A percentile compares a stretch with the other conserved stretches of the same genome.
These are phyloP conservation scores for Drosophila dives DNA, from an alignment of 2,888 invertebrate genomes.

Conservation along the genomic window DNA sequence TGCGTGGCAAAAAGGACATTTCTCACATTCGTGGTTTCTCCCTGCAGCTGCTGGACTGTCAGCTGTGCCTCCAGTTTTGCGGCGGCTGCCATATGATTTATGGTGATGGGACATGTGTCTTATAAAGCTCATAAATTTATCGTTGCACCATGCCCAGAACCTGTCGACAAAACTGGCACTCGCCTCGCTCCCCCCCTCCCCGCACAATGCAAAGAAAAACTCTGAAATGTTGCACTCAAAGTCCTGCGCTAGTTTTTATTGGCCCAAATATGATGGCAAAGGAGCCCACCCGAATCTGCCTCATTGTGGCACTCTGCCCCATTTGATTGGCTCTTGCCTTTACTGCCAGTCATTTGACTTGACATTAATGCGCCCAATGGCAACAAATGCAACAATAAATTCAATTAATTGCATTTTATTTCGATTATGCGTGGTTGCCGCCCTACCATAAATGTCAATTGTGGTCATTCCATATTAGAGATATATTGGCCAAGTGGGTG, in stretches of 20 bases:
- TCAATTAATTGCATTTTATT: slow-evolving; percentile 80
- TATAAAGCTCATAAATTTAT: slow-evolving; percentile 82
- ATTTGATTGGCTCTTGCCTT: slow-evolving; percentile 39
- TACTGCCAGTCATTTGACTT: slow-evolving; percentile 41
- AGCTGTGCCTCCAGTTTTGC: slow-evolving; percentile 29
- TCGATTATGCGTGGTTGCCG: slow-evolving; percentile 61
- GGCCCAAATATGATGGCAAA: neutral
- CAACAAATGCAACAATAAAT: slow-evolving; percentile 77
- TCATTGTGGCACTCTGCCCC: slow-evolving; percentile 4
- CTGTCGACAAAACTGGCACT: slow-evolving; percentile 39
- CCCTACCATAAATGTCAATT: slow-evolving; percentile 66
- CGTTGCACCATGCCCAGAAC: slow-evolving; percentile 48
- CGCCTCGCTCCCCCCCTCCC: neutral
- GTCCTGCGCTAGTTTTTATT: slow-evolving; percentile 11
- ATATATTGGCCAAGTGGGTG: slow-evolving; percentile 11
- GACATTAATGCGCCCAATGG: slow-evolving; percentile 43
- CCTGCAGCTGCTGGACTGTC: slow-evolving; percentile 24
- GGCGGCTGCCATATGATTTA: slow-evolving; percentile 74
- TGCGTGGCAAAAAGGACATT: slow-evolving; percentile 55
- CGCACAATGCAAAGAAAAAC: neutral
- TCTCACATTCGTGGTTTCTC: slow-evolving; percentile 41
- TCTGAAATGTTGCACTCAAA: slow-evolving; percentile 1
- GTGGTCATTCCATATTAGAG: slow-evolving; percentile 66
- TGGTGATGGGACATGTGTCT: slow-evolving; percentile 80
- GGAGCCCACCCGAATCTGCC: slow-evolving; percentile 4